A percentile compares a stretch with the other conserved stretches of the same genome.
Conservation (phyloP, 2,888 invertebrate species). For the Acanthopleura granulata region DNA sequence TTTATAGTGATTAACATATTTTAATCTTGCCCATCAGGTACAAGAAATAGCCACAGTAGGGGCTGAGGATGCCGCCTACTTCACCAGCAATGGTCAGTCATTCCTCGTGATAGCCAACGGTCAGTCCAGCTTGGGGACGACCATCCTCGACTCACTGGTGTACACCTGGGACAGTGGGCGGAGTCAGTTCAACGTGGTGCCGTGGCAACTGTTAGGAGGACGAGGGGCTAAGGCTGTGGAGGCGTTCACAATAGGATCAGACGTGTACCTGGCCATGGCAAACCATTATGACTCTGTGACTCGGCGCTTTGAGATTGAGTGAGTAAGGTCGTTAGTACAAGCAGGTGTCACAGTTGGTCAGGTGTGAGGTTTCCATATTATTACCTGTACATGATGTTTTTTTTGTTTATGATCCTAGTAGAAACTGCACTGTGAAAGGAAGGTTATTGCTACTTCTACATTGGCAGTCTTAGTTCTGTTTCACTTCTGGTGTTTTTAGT, state of each 20-base stretch:
- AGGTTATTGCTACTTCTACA: too few relatives aligned
- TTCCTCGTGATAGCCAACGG: slow-evolving; percentile 59
- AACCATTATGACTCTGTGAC: slow-evolving; percentile 51
- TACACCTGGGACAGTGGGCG: slow-evolving; percentile 55
- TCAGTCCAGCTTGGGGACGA: slow-evolving; percentile 50
- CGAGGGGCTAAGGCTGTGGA: slow-evolving; percentile 51
- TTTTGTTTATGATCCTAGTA: too few relatives aligned
- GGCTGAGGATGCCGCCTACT: slow-evolving; percentile 55
- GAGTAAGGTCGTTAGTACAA: not conserved
- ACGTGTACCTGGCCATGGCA: slow-evolving; percentile 54
- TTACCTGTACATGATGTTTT: too few relatives aligned
- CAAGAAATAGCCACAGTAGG: slow-evolving; percentile 58
- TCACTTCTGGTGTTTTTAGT: too few relatives aligned
- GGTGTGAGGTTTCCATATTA: too few relatives aligned
- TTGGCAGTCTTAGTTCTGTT: too few relatives aligned
- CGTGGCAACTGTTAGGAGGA: slow-evolving; percentile 50
- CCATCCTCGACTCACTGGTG: slow-evolving; percentile 48
- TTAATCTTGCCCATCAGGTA: slow-evolving; percentile 50
- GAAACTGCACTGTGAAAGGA: too few relatives aligned
- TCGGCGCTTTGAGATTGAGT: slow-evolving; percentile 23
- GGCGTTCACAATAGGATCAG: slow-evolving; percentile 46
- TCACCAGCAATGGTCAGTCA: slow-evolving; percentile 38
- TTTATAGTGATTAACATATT: too few relatives aligned
- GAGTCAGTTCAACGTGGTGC: slow-evolving; percentile 41
- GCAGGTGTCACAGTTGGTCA: too few relatives aligned